phyloP scores from a whole-genome alignment of 1,140 invertebrate genomes.

The Drosophila sucinea region DNA sequence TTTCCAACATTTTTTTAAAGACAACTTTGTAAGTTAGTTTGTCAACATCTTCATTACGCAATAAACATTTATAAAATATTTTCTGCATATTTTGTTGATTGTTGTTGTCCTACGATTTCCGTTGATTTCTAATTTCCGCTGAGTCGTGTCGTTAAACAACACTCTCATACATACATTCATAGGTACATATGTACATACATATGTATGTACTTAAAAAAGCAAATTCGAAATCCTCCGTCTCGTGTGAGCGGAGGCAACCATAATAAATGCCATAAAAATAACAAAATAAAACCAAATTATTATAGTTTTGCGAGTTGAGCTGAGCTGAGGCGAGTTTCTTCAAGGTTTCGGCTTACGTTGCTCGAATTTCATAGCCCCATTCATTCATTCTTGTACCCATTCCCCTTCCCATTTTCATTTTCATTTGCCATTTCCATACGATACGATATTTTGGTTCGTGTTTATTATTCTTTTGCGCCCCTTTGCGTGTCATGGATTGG shows the following conservation, averaged over 20 bases:
- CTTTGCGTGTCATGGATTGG: slow-evolving; percentile 43
- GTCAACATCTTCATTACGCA: slow-evolving; percentile 1
- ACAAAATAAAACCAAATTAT: slow-evolving; percentile 56
- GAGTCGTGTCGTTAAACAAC: slow-evolving; percentile 59
- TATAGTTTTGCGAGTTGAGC: slow-evolving; percentile 62
- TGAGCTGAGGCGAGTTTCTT: slow-evolving; percentile 15
- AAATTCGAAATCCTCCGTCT: slow-evolving; percentile 10
- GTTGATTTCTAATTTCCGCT: slow-evolving; percentile 79
- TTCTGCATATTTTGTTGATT: slow-evolving; percentile 41
- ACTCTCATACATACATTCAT: slow-evolving; percentile 12
- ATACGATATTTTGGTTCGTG: slow-evolving; percentile 48
- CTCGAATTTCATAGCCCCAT: slow-evolving; percentile 55
- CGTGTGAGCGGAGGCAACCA: slow-evolving; percentile 42
- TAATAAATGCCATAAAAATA: slow-evolving; percentile 80
- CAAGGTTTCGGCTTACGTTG: slow-evolving; percentile 68
- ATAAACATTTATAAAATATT: slow-evolving; percentile 40
- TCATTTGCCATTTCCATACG: slow-evolving; percentile 17
- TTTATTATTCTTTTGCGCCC: slow-evolving; percentile 61
- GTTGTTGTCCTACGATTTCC: slow-evolving; percentile 68
- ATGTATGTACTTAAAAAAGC: not conserved
- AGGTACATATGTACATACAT: not conserved
- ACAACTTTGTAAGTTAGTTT: slow-evolving; percentile 1
- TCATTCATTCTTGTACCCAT: slow-evolving; percentile 7
- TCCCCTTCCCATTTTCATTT: slow-evolving; percentile 6
- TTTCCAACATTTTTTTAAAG: slow-evolving; percentile 14